Percentiles rank a stretch among this genome's conserved stretches.
Evolutionary conservation across 2,797 vertebrate species (phyloP).

Genomic region (Enoplosus armatus): DNA sequence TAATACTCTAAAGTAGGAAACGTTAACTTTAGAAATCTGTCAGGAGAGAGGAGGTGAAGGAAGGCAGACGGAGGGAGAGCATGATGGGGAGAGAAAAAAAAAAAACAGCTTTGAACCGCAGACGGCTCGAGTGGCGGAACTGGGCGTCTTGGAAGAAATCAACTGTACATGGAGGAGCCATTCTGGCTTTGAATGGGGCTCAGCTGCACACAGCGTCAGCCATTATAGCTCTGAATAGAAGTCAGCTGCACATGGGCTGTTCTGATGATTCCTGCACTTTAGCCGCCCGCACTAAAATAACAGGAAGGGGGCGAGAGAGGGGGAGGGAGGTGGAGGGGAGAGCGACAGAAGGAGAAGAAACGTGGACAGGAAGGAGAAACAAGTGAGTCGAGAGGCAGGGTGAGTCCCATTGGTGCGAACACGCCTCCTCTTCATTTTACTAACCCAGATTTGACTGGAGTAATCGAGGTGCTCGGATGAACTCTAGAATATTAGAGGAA

Average conservation of each 20-base stretch:
- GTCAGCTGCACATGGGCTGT: slow-evolving; percentile 71
- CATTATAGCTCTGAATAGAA: slow-evolving; percentile 67
- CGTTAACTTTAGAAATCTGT: slow-evolving; percentile 46
- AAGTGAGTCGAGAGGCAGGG: slow-evolving; percentile 6
- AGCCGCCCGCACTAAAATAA: slow-evolving; percentile 52
- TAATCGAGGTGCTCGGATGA: no score
- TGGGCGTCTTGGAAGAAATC: slow-evolving; percentile 47
- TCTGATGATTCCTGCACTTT: slow-evolving; percentile 60
- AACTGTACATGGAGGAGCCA: slow-evolving; percentile 40
- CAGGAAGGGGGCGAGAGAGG: slow-evolving; percentile 52
- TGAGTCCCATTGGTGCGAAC: slow-evolving; percentile 12
- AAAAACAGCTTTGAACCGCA: slow-evolving; percentile 32
- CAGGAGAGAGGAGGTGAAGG: slow-evolving; percentile 19
- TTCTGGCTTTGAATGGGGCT: slow-evolving; percentile 67
- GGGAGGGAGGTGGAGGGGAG: background rate
- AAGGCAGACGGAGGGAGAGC: slow-evolving; percentile 24
- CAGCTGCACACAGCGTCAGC: slow-evolving; percentile 70
- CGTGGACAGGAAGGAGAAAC: slow-evolving; percentile 21
- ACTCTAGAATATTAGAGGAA: no score
- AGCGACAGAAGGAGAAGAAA: slow-evolving; percentile 11
- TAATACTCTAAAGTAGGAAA: slow-evolving; percentile 19
- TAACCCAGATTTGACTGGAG: background rate
- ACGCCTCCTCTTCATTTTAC: background rate
- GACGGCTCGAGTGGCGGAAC: slow-evolving; percentile 67
- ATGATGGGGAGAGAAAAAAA: background rate